Conservation (phyloP, 2,113 vertebrate species). For the Symphodus melops region DNA sequence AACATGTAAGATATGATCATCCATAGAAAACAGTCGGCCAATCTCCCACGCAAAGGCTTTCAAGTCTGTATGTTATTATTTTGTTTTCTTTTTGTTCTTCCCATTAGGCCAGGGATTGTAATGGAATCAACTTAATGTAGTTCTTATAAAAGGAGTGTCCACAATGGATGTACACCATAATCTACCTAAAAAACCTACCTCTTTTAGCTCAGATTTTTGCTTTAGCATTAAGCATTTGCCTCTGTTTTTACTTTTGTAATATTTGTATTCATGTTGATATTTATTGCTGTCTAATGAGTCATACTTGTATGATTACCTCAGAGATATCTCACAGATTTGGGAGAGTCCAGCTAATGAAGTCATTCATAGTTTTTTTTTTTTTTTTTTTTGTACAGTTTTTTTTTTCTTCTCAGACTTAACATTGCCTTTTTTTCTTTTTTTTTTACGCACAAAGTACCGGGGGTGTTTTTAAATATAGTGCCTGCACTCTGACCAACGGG, state of each 20-base stretch:
- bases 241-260: constrained; percentile 85
- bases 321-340: constrained; percentile 84
- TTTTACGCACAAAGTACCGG: constrained; percentile 71
- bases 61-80: constrained; percentile 33
- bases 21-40: constrained; percentile 49
- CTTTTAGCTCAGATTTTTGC: constrained; percentile 84
- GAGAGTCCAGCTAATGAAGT: constrained; percentile 84
- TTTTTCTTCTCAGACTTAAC: constrained; percentile 61
- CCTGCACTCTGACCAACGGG: constrained; percentile 70
- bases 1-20: constrained; percentile 22
- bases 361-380: constrained; percentile 63
- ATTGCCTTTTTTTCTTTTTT: constrained; percentile 47
- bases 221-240: constrained; percentile 83
- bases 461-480: constrained; percentile 74
- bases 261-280: constrained; percentile 87
- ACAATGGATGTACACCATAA: constrained; percentile 83
- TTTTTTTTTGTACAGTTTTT: constrained; percentile 50
- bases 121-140: constrained; percentile 79
- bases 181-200: constrained; percentile 84
- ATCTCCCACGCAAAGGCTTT: constrained; percentile 56
- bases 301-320: constrained; percentile 86
- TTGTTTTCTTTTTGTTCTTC: constrained; percentile 31
- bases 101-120: constrained; percentile 77
- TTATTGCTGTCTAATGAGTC: constrained; percentile 86
- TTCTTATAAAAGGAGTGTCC: constrained; percentile 78